Evolutionary conservation across 2,113 vertebrate species (phyloP), one percentile per base, ranked within the genome.

Genomic region (Eptatretus burgeri): DNA sequence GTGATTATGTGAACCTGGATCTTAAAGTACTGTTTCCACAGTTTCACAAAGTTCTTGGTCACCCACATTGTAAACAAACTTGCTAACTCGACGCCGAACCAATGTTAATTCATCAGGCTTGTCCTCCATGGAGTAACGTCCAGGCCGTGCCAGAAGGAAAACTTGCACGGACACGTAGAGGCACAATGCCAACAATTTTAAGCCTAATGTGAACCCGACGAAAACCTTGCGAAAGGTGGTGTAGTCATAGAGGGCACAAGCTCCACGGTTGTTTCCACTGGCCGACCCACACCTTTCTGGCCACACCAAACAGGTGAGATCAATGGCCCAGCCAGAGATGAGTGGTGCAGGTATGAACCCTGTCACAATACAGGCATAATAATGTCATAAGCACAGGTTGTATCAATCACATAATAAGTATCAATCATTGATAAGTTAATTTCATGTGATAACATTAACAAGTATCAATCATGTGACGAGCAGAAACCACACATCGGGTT

Each of bases 11-110:
- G n/a, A 20, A 20, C 56, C 56, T 19, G 50, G 20, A 62, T 72
- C 74, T 78, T 93, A 98, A 79, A 98, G 85, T 80, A 98, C 91
- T 2, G 91, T 95, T 69, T 98, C 91, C 84, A 98, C 93, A 68
- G 94, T 98, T 72, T 98, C 91, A 72, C 89, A 98, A 76, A 81
- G 80, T 72, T 98, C 89, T 1, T 93, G 84, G 70, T 96, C 81
- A 76, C 93, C 86, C 62, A 96, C 78, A 78, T 81, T 98, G 72
- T 94, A 96, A 78, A 94, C 93, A 78, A 98, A 98, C 71, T 91
- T 93, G 27, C 27, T 41, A 41, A 3, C 27, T 41, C 27, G 27
- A 3, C 27, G 27, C 3, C 27, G 27, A 41, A 41, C 7, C 27
- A 3, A 41, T 41, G 27, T 41, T 7, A 7, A 41, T 41, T 41